Evolutionary conservation across 2,888 invertebrate genomes (phyloP).

Genomic region (Eupithecia tripunctaria): DNA sequence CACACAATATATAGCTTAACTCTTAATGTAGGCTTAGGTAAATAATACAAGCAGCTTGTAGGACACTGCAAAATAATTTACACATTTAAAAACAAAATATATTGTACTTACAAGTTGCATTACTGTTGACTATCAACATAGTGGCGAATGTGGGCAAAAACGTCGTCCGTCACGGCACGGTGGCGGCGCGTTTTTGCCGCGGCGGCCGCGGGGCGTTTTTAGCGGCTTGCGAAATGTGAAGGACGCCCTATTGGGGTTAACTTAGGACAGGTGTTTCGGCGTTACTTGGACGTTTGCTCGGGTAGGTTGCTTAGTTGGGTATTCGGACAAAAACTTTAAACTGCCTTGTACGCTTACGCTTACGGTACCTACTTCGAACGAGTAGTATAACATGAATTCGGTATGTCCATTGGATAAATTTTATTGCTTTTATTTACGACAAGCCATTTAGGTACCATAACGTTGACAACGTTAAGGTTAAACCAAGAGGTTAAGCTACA

Average conservation of each 20-base stretch:
- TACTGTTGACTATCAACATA: slow-evolving; percentile 5
- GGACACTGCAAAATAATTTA: too few relatives aligned
- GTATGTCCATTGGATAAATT: background rate
- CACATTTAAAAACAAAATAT: too few relatives aligned
- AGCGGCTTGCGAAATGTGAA: slow-evolving; percentile 44
- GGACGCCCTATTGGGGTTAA: slow-evolving; percentile 35
- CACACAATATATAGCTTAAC: too few relatives aligned
- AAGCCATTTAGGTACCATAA: background rate
- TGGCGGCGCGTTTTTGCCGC: slow-evolving; percentile 40
- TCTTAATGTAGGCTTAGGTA: too few relatives aligned
- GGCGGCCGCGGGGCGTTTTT: slow-evolving; percentile 35
- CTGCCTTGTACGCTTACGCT: background rate
- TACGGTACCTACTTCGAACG: background rate
- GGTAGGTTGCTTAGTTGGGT: slow-evolving; percentile 1
- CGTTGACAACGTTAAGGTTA: background rate
- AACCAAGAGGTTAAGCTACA: background rate
- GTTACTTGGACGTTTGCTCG: background rate
- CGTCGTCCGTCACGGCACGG: slow-evolving; percentile 38
- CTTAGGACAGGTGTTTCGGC: slow-evolving; percentile 36
- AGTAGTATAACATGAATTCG: background rate
- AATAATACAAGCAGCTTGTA: too few relatives aligned
- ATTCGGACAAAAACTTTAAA: slow-evolving; percentile 9
- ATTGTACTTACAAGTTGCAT: background rate
- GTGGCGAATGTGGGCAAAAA: slow-evolving; percentile 32
- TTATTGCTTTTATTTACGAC: background rate